A percentile compares a stretch with the other conserved stretches of the same genome.
Conservation (phyloP, 2,797 vertebrate genomes). For the Danio kyathit region DNA sequence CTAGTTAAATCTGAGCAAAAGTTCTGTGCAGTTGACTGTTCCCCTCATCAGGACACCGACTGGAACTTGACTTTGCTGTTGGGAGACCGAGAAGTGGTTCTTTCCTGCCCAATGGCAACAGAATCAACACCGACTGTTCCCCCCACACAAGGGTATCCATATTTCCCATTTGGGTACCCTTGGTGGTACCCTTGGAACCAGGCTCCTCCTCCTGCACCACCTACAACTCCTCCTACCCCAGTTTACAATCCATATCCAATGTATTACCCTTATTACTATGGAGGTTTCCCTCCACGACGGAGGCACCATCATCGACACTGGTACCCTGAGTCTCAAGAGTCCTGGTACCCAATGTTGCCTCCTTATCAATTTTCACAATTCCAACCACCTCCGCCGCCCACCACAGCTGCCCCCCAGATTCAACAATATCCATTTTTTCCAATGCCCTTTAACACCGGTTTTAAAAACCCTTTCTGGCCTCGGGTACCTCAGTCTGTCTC, state of each 20-base stretch:
- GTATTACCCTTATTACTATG: not conserved
- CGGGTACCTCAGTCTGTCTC: no score
- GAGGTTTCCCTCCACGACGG: no score
- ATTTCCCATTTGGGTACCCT: not conserved
- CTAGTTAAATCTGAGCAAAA: no score
- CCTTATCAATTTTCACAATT: no score
- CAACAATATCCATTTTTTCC: no score
- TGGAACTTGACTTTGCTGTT: conserved; percentile 56
- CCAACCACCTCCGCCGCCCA: not conserved
- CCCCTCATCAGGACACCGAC: conserved; percentile 53
- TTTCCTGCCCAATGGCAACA: conserved; percentile 50
- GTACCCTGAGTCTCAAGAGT: not conserved
- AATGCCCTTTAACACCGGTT: no score
- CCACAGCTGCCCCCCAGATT: no score
- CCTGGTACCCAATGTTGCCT: not conserved
- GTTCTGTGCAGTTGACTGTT: no score
- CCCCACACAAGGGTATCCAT: not conserved
- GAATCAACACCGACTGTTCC: not conserved
- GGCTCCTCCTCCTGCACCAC: not conserved
- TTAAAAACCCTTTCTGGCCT: no score
- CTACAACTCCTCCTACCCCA: not conserved
- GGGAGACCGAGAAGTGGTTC: conserved; percentile 54
- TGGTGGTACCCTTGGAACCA: not conserved
- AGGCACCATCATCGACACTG: not conserved
- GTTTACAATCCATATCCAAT: not conserved